Base-by-base conservation (phyloP, 2,797 vertebrate genomes). In the Valencia hispanica region DNA sequence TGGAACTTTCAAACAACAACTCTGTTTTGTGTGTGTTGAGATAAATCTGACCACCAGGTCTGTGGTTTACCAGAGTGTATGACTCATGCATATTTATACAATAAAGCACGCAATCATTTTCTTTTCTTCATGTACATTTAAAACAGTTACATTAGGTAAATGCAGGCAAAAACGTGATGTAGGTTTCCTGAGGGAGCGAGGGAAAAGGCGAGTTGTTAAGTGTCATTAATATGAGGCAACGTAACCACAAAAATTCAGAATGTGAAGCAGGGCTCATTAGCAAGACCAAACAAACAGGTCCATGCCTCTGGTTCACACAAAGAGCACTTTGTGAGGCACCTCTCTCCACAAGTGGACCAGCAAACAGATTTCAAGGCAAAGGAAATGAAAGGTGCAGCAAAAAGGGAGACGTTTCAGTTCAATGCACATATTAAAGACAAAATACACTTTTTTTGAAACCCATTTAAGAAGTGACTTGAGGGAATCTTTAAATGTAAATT, bases 251-350 rank as follows among this genome's bases (percentile, higher is more conserved):
- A n/a, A 80, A 77, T 88, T 84, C 79, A 81, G 80, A 25, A 6
- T 68, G 75, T 61, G 83, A 81, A 75, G 83, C 86, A 70, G 80
- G 12, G 73, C 93, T 94, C 92, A 92, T 94, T 94, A 94, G 88
- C 30, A 69, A 84, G 83, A 85, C 88, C 92, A 91, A 92, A 92
- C 90, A 91, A 92, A 91, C 88, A 82, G 88, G 81, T 48, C 83
- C 79, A 30, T 75, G 85, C 79, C 81, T 88, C 86, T 74, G 84
- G 79, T 39, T 59, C 17, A 65, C 90, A 94, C 93, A 95, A 94
- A 92, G 93, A 75, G 75, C 88, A 88, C 93, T 91, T 86, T 94
- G 91, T 94, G 82, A 74, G 77, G 43, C 48, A 48, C 51, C 80
- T 80, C 71, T 70, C 32, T 73, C 84, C 81, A 81, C 81, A 86